Evolutionary conservation across 2,888 invertebrate species (phyloP), one percentile per base, ranked within the genome.

Genomic region (Zootermopsis nevadensis): DNA sequence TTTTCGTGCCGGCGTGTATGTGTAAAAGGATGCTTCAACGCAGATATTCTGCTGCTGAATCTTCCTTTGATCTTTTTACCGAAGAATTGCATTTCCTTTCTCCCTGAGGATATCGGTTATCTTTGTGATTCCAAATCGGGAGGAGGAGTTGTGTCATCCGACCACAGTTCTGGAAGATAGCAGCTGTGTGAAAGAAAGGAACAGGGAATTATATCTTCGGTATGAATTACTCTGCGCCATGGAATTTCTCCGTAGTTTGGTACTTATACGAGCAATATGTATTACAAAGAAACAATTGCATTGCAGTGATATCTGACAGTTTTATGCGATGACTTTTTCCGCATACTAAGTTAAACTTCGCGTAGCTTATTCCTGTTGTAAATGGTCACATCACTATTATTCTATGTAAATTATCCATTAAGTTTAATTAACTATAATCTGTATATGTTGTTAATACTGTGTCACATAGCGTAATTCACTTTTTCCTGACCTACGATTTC

Each of bases 1-100:
- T 33, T 69, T 33, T 33, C 3, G 0, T 31, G 69, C 7, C 7
- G 69, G 33, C 69, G 22, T 69, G 69, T 22, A 69, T 69, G 6
- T 8, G 19, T 69, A 30, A 69, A 31, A 33, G 69, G 33, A 69
- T 69, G 69, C 31, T 69, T 69, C 33, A 69, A 31, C 31, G 2
- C 31, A 74, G 38, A n/a, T 24, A 74, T 38, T 74, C 33, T 38
- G n/a, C 35, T 74, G 2, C 74, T 38, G 38, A 7, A 24, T 12
- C 74, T 74, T 35, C 24, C 74, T 74, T 74, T 74, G 74, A 74
- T 74, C 74, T 74, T 74, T 74, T 74, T 42, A 38, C 74, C 74
- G 24, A 74, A 74, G 74, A 74, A 74, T 74, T 74, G 74, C 74
- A 74, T 74, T 74, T 74, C 74, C 74, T 38, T n/a, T 7, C 7